Conservation (phyloP, 2,888 invertebrate species). For the Pterostichus madidus region DNA sequence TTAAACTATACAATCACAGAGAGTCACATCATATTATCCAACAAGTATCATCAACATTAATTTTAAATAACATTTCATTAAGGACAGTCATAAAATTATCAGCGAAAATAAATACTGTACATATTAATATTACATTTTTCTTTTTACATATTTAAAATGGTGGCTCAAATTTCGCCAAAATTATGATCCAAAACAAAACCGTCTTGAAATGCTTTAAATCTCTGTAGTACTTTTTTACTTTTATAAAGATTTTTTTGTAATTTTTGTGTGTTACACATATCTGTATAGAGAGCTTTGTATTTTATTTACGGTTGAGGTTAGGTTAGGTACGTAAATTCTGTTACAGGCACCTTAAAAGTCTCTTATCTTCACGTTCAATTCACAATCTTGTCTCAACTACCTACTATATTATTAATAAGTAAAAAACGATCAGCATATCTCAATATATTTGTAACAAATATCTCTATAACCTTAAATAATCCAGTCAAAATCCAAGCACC, state of each 20-base stretch:
- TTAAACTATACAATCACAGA: conserved; percentile 67
- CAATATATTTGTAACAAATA: conserved; percentile 58
- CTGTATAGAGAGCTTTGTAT: conserved; percentile 58
- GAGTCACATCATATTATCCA: conserved; percentile 65
- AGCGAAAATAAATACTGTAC: conserved; percentile 67
- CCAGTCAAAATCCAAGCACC: conserved; percentile 67
- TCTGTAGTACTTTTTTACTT: conserved; percentile 36
- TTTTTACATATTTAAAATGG: conserved; percentile 64
- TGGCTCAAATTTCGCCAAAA: conserved; percentile 45
- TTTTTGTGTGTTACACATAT: conserved; percentile 34
- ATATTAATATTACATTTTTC: conserved; percentile 61
- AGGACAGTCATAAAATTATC: conserved; percentile 63
- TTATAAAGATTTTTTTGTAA: conserved; percentile 10
- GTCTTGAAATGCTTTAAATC: conserved; percentile 34
- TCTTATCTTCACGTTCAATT: conserved; percentile 37
- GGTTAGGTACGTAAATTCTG: conserved; percentile 61
- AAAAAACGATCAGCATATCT: conserved; percentile 62
- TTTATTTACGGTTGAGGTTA: conserved; percentile 48
- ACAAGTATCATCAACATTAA: conserved; percentile 64
- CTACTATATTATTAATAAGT: conserved; percentile 58
- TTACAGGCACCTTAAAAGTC: conserved; percentile 63
- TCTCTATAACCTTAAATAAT: conserved; percentile 65
- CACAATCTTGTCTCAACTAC: conserved; percentile 46
- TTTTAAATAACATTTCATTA: conserved; percentile 63
- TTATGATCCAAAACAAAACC: conserved; percentile 40